Conservation (phyloP, 2,888 invertebrate species). For the Tholera decimalis region DNA sequence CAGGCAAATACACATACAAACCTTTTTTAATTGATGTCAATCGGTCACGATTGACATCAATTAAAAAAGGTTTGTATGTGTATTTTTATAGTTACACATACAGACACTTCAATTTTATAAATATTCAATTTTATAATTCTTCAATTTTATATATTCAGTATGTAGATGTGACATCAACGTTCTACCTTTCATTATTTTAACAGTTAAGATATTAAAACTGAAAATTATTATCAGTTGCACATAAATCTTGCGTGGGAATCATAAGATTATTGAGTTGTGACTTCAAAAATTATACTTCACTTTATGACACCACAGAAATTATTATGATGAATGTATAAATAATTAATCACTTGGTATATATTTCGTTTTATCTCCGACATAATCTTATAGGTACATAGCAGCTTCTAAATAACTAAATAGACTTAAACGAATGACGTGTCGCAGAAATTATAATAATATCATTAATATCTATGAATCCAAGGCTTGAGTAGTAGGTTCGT, state of each 20-base stretch:
- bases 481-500: slow-evolving; percentile 30
- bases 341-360: slow-evolving; percentile 45
- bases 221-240: not conserved
- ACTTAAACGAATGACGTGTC: slow-evolving; percentile 53
- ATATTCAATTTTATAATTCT: no score
- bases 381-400: slow-evolving; percentile 48
- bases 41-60: no score
- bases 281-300: slow-evolving; percentile 28
- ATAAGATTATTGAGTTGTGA: slow-evolving; percentile 17
- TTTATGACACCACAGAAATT: slow-evolving; percentile 32
- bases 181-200: not conserved
- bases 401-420: slow-evolving; percentile 47
- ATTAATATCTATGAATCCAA: slow-evolving; percentile 55
- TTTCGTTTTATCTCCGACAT: slow-evolving; percentile 34
- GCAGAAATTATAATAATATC: slow-evolving; percentile 59
- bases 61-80: no score
- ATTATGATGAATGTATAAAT: slow-evolving; percentile 53
- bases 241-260: slow-evolving; percentile 12
- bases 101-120: no score
- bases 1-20: no score
- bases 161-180: not conserved
- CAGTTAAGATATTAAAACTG: not conserved
- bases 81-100: no score
- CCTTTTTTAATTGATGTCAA: no score
- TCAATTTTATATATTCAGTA: no score